These are phyloP conservation scores for Anthopleura xanthogrammica DNA, from an alignment of 92 coral and sea anemone species.

Conservation along the genomic window DNA sequence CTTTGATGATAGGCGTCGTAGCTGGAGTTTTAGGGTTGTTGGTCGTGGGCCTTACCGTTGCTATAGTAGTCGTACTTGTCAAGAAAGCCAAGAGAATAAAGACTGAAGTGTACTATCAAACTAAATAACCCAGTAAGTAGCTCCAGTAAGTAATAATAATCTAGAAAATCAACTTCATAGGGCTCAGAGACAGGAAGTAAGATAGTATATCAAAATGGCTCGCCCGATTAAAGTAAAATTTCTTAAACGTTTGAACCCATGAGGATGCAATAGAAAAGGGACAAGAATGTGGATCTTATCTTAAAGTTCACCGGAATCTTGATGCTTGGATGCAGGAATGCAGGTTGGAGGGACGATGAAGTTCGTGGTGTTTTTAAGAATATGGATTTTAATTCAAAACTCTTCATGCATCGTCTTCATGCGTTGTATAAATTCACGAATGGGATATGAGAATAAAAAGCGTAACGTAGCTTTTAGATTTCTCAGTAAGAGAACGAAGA, in stretches of 20 bases:
- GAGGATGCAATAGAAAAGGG: no score
- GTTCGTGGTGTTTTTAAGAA: no score
- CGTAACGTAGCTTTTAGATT: neutral
- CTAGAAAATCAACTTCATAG: neutral
- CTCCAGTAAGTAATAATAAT: neutral
- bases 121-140: neutral
- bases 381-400: no score
- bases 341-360: no score
- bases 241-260: no score
- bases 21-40: slow-evolving; percentile 34
- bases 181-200: neutral
- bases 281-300: no score
- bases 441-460: neutral
- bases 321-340: no score
- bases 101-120: slow-evolving; percentile 15
- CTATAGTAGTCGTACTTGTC: slow-evolving; percentile 28
- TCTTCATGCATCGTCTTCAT: no score
- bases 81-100: slow-evolving; percentile 16
- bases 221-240: no score
- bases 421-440: neutral
- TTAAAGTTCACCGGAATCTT: no score
- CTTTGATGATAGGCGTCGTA: slow-evolving; percentile 16
- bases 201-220: no score
- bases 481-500: neutral
- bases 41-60: slow-evolving; percentile 20